A percentile compares a stretch with the other conserved stretches of the same genome.
phyloP scores from a whole-genome alignment of 2,113 vertebrate species.

The Reinhardtius hippoglossoides region DNA sequence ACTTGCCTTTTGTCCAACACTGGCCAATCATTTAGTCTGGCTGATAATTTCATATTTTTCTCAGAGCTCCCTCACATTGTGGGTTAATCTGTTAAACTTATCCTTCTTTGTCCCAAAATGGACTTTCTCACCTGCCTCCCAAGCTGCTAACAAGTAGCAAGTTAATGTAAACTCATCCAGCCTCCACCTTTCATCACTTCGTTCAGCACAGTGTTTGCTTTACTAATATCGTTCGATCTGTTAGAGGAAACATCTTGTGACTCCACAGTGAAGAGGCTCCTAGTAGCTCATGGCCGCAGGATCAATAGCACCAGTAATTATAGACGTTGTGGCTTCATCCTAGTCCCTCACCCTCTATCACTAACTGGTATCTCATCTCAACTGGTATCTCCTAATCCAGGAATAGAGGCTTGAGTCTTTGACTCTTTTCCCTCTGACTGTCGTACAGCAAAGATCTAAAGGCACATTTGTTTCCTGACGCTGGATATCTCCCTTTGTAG shows the following conservation, averaged over 20 bases:
- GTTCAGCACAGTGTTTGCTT: slow-evolving; percentile 15
- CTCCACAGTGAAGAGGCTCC: slow-evolving; percentile 9
- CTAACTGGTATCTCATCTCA: slow-evolving; percentile 9
- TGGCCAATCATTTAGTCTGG: neutral
- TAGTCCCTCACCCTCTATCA: slow-evolving; percentile 4
- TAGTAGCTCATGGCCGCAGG: slow-evolving; percentile 21
- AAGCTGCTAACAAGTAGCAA: neutral
- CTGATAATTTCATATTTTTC: neutral
- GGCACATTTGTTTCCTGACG: slow-evolving; percentile 30
- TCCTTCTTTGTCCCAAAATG: too few relatives aligned
- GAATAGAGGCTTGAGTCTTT: slow-evolving; percentile 27
- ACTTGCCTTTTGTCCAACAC: slow-evolving; percentile 21
- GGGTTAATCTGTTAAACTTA: too few relatives aligned
- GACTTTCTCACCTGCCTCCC: neutral
- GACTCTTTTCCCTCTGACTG: neutral
- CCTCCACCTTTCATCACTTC: slow-evolving; percentile 8
- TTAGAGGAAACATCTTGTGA: neutral
- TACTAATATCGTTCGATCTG: slow-evolving; percentile 12
- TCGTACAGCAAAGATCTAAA: slow-evolving; percentile 17
- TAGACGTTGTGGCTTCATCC: slow-evolving; percentile 16
- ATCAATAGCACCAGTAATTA: slow-evolving; percentile 42
- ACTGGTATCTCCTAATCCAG: slow-evolving; percentile 10
- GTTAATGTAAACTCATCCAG: neutral
- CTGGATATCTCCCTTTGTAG: slow-evolving; percentile 12
- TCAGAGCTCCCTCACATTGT: too few relatives aligned